Conservation (phyloP, 2,113 vertebrate species). For the Otus sunia region DNA sequence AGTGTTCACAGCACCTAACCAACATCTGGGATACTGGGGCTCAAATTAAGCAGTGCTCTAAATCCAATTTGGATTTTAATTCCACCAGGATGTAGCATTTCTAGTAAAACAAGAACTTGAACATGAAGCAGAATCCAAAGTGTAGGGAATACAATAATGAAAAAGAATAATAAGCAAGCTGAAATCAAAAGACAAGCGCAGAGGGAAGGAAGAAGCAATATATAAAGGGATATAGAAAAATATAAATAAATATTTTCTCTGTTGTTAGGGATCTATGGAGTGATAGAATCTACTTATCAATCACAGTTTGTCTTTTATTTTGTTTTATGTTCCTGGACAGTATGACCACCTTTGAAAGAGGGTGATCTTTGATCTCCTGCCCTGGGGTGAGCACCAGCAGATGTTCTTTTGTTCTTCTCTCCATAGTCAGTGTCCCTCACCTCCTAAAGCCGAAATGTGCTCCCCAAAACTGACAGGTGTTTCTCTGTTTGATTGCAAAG, state of each 20-base stretch:
- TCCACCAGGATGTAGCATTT: conserved; percentile 59
- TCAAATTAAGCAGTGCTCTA: conserved; percentile 49
- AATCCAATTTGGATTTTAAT: conserved; percentile 61
- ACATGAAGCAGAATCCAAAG: conserved; percentile 46
- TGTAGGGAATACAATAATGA: conserved; percentile 40
- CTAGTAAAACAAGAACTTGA: conserved; percentile 62
- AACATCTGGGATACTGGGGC: background rate
- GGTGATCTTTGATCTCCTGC: conserved; percentile 42
- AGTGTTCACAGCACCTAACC: conserved; percentile 16
- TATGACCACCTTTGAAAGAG: conserved; percentile 24
- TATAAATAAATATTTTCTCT: conserved; percentile 8
- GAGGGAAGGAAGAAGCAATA: background rate
- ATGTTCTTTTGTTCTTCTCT: conserved; percentile 52
- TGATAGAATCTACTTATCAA: conserved; percentile 10
- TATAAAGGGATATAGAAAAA: background rate
- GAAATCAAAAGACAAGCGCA: conserved; percentile 8
- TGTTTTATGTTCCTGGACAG: conserved; percentile 18
- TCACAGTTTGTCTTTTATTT: conserved; percentile 3
- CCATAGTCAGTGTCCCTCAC: background rate
- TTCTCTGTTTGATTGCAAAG: conserved; percentile 33
- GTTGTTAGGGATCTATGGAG: background rate
- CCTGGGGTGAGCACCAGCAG: background rate
- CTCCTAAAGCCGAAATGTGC: background rate
- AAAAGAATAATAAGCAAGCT: conserved; percentile 48
- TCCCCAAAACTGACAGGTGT: conserved; percentile 47